Conservation (phyloP, 2,888 invertebrate species). For the Actias luna region DNA sequence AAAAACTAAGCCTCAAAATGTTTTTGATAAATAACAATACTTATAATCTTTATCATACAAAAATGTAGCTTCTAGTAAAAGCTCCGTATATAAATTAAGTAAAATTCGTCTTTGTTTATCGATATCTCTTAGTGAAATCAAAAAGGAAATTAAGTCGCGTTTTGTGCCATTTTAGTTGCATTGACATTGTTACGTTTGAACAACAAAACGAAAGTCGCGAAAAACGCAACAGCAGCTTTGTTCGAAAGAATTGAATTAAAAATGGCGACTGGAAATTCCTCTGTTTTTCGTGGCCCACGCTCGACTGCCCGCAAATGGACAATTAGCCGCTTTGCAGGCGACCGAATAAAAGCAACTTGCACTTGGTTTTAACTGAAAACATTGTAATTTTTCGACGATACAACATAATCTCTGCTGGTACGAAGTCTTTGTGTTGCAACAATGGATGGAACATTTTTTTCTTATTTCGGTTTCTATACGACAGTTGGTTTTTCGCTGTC, state of each 20-base stretch:
- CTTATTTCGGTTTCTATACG: background rate
- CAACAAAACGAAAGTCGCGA: constrained; percentile 46
- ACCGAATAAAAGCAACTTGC: constrained; percentile 24
- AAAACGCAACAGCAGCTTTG: constrained; percentile 72
- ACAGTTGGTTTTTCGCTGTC: background rate
- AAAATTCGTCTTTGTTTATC: background rate
- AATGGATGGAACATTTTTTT: background rate
- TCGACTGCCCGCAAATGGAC: constrained; percentile 75
- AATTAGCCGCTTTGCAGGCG: constrained; percentile 54
- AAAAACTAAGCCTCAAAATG: too few species aligned
- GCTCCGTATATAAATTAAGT: too few species aligned
- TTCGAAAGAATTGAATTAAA: constrained; percentile 76
- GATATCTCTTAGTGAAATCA: constrained; percentile 28
- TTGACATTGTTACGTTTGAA: constrained; percentile 63
- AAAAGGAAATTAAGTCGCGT: constrained; percentile 64
- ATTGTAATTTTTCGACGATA: constrained; percentile 43
- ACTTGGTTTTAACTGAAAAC: constrained; percentile 48
- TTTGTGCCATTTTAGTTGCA: constrained; percentile 62
- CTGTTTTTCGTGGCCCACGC: constrained; percentile 66
- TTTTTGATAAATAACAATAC: too few species aligned
- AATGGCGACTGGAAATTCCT: constrained; percentile 64
- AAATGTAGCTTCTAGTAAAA: too few species aligned
- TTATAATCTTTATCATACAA: too few species aligned
- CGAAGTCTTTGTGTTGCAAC: constrained; percentile 10
- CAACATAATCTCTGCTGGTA: constrained; percentile 16